Conservation (phyloP, 2,113 vertebrate species). For the Carassius carassius region DNA sequence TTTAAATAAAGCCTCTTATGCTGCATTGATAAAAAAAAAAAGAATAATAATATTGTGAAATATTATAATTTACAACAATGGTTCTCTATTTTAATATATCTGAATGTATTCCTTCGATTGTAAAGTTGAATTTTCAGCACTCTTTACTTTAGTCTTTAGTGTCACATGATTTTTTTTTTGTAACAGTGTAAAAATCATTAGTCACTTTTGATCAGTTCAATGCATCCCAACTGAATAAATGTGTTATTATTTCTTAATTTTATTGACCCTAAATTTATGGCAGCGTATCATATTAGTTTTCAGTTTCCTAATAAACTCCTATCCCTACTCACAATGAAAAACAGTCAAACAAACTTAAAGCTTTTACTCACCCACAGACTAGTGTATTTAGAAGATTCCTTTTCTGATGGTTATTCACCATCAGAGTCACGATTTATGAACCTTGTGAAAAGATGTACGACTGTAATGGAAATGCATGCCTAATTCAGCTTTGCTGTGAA, state of each 20-base stretch:
- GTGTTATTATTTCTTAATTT: not conserved
- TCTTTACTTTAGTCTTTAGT: not conserved
- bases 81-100: not conserved
- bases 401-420: not conserved
- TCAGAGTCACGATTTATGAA: not conserved
- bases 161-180: not conserved
- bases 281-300: not conserved
- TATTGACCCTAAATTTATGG: no score
- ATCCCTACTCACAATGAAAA: not conserved
- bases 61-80: not conserved
- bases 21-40: not conserved
- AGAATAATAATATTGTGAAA: not conserved
- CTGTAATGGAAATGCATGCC: not conserved
- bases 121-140: not conserved
- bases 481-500: not conserved
- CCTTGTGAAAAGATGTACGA: not conserved
- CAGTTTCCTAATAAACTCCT: not conserved
- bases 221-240: not conserved
- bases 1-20: not conserved
- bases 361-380: not conserved
- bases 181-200: not conserved
- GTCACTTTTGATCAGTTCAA: not conserved
- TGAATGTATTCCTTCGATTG: not conserved
- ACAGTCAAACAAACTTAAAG: not conserved
- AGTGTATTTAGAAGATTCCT: not conserved